Conservation (phyloP, 2,113 vertebrate species). For the Scolopax mira region DNA sequence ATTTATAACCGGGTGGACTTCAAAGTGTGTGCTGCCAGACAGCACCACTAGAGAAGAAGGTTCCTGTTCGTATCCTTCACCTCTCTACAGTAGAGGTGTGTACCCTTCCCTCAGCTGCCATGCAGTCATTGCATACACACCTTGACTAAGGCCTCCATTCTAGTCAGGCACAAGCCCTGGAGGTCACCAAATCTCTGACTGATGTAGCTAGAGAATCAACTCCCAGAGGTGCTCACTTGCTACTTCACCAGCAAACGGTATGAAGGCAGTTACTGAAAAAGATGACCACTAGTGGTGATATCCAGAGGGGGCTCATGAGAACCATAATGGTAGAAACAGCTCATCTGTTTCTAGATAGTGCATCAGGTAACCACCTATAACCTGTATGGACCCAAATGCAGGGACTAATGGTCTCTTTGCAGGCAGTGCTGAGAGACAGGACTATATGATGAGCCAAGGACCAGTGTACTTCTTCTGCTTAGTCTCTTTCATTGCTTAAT, state of each 20-base stretch:
- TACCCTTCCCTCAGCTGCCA: neutral
- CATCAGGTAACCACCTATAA: no score
- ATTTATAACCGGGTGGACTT: neutral
- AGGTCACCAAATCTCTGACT: neutral
- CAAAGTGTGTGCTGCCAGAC: neutral
- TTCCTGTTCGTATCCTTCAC: accelerated
- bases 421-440: neutral
- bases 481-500: neutral
- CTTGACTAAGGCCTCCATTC: neutral
- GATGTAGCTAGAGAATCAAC: neutral
- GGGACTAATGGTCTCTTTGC: neutral
- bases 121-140: neutral
- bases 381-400: neutral
- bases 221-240: accelerated
- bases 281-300: neutral
- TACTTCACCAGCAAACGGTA: neutral
- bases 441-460: neutral
- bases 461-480: neutral
- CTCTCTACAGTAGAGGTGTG: neutral
- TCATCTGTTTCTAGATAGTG: neutral
- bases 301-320: neutral
- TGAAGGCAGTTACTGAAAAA: neutral
- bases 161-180: accelerated
- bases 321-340: neutral
- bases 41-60: neutral